Conservation (phyloP, 2,797 vertebrate species). For the Kryptolebias ocellatus region DNA sequence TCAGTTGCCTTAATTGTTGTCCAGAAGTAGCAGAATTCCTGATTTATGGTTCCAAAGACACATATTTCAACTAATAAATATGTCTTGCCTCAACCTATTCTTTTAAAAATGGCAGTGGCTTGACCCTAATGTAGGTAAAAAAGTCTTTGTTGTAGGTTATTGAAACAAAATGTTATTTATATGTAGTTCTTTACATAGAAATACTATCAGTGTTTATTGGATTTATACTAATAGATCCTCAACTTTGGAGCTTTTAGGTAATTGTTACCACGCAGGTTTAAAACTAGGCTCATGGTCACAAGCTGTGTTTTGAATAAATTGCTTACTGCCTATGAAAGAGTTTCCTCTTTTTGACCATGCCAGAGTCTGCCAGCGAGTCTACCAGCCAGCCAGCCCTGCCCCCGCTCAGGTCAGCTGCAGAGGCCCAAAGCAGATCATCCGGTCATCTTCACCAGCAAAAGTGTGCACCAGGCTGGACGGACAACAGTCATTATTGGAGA, state of each 20-base stretch:
- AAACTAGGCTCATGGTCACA: not conserved
- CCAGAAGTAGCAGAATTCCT: too few relatives aligned
- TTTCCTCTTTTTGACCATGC: conserved; percentile 22
- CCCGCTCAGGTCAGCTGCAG: conserved; percentile 17
- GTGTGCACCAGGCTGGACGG: conserved; percentile 70
- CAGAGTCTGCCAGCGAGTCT: conserved; percentile 59
- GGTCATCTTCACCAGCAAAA: conserved; percentile 81
- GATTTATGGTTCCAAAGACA: too few relatives aligned
- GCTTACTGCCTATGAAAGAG: not conserved
- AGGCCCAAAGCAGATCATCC: conserved; percentile 71
- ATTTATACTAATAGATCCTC: not conserved
- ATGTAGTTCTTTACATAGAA: not conserved
- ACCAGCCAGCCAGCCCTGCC: conserved; percentile 22
- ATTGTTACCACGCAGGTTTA: not conserved
- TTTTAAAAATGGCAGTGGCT: too few relatives aligned
- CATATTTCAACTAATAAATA: too few relatives aligned
- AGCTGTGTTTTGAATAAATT: not conserved
- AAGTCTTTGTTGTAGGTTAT: too few relatives aligned
- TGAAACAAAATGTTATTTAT: too few relatives aligned
- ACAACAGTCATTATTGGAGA: conserved; percentile 86
- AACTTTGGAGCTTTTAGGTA: not conserved
- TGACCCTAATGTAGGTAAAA: too few relatives aligned
- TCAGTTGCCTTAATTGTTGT: too few relatives aligned
- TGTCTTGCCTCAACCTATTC: too few relatives aligned
- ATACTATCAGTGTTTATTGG: too few relatives aligned